Conservation (phyloP, 2,113 vertebrate genomes). For the Sander lucioperca region DNA sequence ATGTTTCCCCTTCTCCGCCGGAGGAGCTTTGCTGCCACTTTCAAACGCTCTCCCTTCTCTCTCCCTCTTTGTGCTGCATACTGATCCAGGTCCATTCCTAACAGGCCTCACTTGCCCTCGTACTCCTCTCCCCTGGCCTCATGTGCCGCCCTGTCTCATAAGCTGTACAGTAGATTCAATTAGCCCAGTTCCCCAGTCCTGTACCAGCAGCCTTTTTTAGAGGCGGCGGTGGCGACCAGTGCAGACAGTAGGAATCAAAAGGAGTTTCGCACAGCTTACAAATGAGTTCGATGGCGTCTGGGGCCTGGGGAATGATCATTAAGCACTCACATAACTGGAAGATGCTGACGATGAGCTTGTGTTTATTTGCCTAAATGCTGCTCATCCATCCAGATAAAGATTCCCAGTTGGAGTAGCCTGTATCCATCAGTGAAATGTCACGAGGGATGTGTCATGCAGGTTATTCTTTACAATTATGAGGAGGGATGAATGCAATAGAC, state of each 20-base stretch:
- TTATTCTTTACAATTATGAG: slow-evolving; percentile 20
- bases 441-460: background rate
- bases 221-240: slow-evolving; percentile 18
- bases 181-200: slow-evolving; percentile 50
- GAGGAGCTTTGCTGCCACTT: slow-evolving; percentile 62
- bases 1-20: slow-evolving; percentile 64
- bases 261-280: slow-evolving; percentile 31
- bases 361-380: slow-evolving; percentile 42
- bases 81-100: slow-evolving; percentile 41
- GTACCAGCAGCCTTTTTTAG: slow-evolving; percentile 47
- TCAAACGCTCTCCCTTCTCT: slow-evolving; percentile 49
- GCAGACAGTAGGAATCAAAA: slow-evolving; percentile 44
- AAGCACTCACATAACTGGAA: slow-evolving; percentile 21
- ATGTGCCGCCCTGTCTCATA: slow-evolving; percentile 14
- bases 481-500: background rate
- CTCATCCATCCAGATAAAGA: slow-evolving; percentile 33
- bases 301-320: background rate
- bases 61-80: slow-evolving; percentile 23
- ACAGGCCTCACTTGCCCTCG: slow-evolving; percentile 7
- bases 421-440: slow-evolving; percentile 19
- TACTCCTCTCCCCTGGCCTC: slow-evolving; percentile 5
- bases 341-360: slow-evolving; percentile 22
- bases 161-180: slow-evolving; percentile 59
- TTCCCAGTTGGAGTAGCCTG: background rate
- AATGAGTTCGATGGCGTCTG: slow-evolving; percentile 35